Percentiles rank a stretch among this genome's conserved stretches.
phyloP scores from a whole-genome alignment of 2,797 vertebrate species.

The Babyrousa celebensis region DNA sequence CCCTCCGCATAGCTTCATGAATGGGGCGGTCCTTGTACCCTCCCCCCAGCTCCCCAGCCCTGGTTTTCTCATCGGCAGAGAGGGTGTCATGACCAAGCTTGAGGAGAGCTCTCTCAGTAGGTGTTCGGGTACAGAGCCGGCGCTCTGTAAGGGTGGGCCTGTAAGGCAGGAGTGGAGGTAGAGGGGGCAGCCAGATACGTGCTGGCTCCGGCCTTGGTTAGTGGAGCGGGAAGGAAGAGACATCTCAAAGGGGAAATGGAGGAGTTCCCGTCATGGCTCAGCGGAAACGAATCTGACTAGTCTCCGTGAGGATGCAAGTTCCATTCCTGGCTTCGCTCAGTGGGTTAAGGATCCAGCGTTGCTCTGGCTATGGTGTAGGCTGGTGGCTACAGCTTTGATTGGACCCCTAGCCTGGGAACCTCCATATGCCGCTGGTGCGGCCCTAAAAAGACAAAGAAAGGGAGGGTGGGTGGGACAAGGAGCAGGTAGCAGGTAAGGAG shows the following conservation, averaged over 20 bases:
- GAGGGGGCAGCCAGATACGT: neutral
- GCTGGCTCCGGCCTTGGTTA: neutral
- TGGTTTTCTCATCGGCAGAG: neutral
- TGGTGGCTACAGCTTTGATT: no score
- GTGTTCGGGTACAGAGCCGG: neutral
- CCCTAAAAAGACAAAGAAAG: no score
- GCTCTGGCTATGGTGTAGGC: no score
- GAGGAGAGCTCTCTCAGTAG: neutral
- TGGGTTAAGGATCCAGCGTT: no score
- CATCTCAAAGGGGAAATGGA: accelerated
- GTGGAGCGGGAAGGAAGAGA: neutral
- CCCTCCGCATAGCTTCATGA: neutral
- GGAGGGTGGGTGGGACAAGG: no score
- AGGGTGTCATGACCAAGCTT: neutral
- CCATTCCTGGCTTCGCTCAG: no score
- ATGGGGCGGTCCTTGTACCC: neutral
- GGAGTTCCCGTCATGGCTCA: no score
- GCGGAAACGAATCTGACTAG: no score
- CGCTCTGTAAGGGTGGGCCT: neutral
- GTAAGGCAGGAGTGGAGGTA: neutral
- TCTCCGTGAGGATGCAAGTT: no score
- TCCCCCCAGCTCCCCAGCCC: neutral
- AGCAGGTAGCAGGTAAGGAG: neutral
- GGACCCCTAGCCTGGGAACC: no score
- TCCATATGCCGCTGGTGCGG: no score